Conservation (phyloP, 2,113 vertebrate genomes). For the Pseudopodoces humilis region DNA sequence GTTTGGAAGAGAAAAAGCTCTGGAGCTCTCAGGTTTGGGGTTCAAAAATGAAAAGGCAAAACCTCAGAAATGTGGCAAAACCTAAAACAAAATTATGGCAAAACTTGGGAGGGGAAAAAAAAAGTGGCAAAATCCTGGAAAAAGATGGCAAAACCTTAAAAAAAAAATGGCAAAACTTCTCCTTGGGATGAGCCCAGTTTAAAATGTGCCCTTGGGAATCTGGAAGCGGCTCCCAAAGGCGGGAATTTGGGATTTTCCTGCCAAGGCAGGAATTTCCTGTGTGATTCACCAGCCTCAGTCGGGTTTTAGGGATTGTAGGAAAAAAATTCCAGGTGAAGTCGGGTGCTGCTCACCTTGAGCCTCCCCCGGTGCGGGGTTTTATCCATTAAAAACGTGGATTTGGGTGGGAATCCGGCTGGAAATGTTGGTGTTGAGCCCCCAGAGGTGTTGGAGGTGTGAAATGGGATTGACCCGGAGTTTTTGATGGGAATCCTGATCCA, state of each 20-base stretch:
- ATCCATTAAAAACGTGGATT: fast-evolving
- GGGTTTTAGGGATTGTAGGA: not conserved
- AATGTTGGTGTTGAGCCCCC: not conserved
- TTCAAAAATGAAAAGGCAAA: not conserved
- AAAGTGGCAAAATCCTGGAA: not conserved
- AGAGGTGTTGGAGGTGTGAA: not conserved
- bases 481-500: fast-evolving
- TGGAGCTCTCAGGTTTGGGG: not conserved
- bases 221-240: fast-evolving
- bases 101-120: too few species aligned
- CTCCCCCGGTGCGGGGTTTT: not conserved
- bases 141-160: not conserved
- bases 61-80: fast-evolving
- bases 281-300: not conserved
- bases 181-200: not conserved
- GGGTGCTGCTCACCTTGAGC: not conserved
- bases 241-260: not conserved
- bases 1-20: not conserved
- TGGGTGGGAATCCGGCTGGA: not conserved
- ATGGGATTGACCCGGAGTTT: not conserved
- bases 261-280: not conserved
- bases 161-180: not conserved
- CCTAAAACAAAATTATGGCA: not conserved
- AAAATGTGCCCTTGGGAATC: not conserved
- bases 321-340: not conserved